phyloP scores from a whole-genome alignment of 1,140 invertebrate genomes.

The Apis florea region DNA sequence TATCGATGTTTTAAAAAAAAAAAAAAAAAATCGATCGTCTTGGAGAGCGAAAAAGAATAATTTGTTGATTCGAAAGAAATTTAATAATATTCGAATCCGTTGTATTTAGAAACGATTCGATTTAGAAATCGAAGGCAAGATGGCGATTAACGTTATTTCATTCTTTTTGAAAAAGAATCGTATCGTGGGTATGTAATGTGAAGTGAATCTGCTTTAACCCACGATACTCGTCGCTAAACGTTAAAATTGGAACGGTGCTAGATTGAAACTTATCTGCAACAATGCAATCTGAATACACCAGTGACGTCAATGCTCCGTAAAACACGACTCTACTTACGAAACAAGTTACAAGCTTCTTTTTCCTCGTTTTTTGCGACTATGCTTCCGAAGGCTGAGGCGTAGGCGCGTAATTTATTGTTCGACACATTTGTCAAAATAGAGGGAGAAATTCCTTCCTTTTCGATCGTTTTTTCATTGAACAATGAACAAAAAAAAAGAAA shows the following conservation, averaged over 20 bases:
- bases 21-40: too few species aligned
- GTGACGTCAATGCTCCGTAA: constrained; percentile 58
- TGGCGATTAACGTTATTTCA: too few species aligned
- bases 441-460: neutral
- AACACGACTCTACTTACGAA: constrained; percentile 48
- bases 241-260: constrained; percentile 45
- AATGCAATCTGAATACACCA: constrained; percentile 50
- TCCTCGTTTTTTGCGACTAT: neutral
- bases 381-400: neutral
- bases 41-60: too few species aligned
- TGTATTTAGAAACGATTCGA: too few species aligned
- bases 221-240: neutral
- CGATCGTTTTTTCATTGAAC: neutral
- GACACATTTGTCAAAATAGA: too few species aligned
- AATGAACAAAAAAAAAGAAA: too few species aligned
- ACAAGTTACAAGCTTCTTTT: constrained; percentile 32
- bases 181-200: neutral
- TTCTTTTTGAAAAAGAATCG: too few species aligned
- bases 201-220: neutral
- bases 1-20: too few species aligned
- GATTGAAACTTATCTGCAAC: constrained; percentile 59
- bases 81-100: too few species aligned
- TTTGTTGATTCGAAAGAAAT: too few species aligned
- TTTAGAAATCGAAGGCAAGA: too few species aligned
- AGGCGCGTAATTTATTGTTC: constrained; percentile 12